Percentiles rank a stretch among this genome's conserved stretches.
Evolutionary conservation across 2,113 vertebrate species (phyloP).

Genomic region (Pelvicachromis taeniatus): DNA sequence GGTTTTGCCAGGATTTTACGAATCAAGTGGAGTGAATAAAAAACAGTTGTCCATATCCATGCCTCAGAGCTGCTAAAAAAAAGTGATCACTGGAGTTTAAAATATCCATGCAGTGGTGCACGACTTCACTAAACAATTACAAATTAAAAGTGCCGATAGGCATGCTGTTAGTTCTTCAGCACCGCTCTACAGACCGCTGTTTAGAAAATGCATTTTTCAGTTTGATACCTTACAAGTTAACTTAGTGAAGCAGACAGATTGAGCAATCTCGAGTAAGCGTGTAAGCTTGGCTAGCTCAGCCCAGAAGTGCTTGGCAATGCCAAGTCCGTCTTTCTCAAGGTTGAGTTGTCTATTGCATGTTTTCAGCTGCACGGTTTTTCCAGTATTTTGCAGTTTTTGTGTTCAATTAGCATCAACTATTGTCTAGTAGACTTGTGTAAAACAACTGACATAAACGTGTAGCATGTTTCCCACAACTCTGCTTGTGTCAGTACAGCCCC

Average conservation of each 20-base stretch:
- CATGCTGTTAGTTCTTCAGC: background rate
- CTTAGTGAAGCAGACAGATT: background rate
- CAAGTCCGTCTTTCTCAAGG: background rate
- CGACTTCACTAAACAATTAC: background rate
- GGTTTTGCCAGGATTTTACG: background rate
- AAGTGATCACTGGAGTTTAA: background rate
- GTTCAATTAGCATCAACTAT: background rate
- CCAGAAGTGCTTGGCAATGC: background rate
- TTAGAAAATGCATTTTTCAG: background rate
- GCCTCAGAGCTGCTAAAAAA: background rate
- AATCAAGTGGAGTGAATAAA: background rate
- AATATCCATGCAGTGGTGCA: background rate
- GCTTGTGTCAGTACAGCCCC: background rate
- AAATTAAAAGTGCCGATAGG: background rate
- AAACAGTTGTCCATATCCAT: background rate
- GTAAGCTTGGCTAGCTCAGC: background rate
- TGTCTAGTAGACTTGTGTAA: background rate
- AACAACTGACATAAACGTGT: background rate
- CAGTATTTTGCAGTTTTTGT: background rate
- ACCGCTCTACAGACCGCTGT: background rate
- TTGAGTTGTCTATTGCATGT: background rate
- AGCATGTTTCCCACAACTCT: background rate
- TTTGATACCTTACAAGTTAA: background rate
- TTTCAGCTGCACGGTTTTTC: background rate
- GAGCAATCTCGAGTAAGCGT: background rate